A percentile compares a stretch with the other conserved stretches of the same genome.
Evolutionary conservation across 2,888 invertebrate genomes (phyloP).

Genomic region (Scotopteryx bipunctaria): DNA sequence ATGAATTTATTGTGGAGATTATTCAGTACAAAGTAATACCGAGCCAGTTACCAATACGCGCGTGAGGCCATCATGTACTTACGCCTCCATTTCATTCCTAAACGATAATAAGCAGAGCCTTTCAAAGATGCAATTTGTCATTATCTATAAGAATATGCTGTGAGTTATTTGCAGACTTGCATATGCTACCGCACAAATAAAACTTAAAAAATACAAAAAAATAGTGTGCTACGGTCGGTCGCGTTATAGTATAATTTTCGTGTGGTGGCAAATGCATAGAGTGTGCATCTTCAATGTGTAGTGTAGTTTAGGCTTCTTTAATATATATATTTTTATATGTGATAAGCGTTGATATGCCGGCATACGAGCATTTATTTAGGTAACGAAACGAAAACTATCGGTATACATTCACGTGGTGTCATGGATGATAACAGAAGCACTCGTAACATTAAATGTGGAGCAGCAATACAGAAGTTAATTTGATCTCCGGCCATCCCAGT

Average conservation of each 20-base stretch:
- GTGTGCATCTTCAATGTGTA: conserved; percentile 79
- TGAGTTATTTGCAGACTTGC: conserved; percentile 75
- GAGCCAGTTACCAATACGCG: conserved; percentile 75
- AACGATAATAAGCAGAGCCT: conserved; percentile 50
- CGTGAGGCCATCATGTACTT: conserved; percentile 45
- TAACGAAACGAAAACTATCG: conserved; percentile 64
- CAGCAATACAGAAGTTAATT: conserved; percentile 11
- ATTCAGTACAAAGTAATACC: conserved; percentile 71
- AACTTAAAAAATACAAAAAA: conserved; percentile 57
- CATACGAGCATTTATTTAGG: conserved; percentile 80
- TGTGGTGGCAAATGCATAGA: conserved; percentile 80
- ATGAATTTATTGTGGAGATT: conserved; percentile 44
- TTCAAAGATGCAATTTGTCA: conserved; percentile 65
- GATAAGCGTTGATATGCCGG: conserved; percentile 82
- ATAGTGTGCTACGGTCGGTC: conserved; percentile 62
- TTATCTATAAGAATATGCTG: conserved; percentile 71
- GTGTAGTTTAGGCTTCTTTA: conserved; percentile 80
- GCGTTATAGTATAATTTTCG: conserved; percentile 62
- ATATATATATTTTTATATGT: conserved; percentile 82
- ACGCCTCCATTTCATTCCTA: conserved; percentile 61
- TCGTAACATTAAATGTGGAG: conserved; percentile 21
- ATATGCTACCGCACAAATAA: conserved; percentile 81
- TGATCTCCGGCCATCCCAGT: conserved; percentile 18
- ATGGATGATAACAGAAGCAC: conserved; percentile 61
- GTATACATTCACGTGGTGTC: conserved; percentile 60